These are phyloP conservation scores for Sigmodon hispidus DNA, from an alignment of 2,113 vertebrate species.

Conservation along the genomic window DNA sequence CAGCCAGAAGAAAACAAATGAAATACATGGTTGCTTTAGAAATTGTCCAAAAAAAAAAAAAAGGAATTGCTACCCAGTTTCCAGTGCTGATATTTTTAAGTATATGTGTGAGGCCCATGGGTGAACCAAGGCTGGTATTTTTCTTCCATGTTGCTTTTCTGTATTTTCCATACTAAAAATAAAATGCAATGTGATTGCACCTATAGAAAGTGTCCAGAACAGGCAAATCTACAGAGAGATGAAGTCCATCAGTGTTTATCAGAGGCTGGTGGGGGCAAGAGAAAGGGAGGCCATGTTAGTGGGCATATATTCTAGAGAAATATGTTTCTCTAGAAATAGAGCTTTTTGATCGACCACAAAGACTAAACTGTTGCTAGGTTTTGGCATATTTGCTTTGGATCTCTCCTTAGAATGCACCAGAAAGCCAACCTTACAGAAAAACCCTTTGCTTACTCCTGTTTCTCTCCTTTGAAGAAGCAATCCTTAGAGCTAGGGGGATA, in stretches of 20 bases:
- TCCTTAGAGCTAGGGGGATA: not conserved
- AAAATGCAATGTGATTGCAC: fast-evolving
- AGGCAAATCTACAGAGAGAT: not conserved
- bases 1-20: not conserved
- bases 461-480: not conserved
- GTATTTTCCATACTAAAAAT: not conserved
- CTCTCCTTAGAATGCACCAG: not conserved
- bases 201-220: not conserved
- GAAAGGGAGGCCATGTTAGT: not conserved
- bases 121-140: not conserved
- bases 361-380: not conserved
- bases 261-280: not conserved
- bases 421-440: not conserved
- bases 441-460: fast-evolving
- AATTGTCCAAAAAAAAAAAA: not conserved
- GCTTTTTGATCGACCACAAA: not conserved
- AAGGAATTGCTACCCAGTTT: not conserved
- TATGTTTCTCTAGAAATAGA: not conserved
- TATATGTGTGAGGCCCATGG: fast-evolving
- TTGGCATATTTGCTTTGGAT: not conserved
- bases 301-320: not conserved
- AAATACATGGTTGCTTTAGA: not conserved
- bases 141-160: not conserved
- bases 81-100: not conserved
- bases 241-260: not conserved